Percentiles rank a stretch among this genome's conserved stretches.
Evolutionary conservation across 2,888 invertebrate genomes (phyloP).

Genomic region (Netelia virgata): DNA sequence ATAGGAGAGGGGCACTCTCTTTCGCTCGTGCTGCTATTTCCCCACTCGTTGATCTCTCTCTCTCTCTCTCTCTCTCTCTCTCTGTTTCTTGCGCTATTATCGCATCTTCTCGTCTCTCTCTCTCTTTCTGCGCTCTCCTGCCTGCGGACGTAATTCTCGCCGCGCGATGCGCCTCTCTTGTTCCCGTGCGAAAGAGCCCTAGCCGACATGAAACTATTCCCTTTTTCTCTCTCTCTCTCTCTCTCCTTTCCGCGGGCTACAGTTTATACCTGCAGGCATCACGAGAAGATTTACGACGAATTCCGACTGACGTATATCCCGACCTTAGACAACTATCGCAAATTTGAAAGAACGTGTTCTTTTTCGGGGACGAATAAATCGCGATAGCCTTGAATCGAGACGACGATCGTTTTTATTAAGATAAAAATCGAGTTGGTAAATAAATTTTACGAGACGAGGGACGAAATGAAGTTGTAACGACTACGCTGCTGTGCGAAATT

Average conservation of each 20-base stretch:
- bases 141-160: constrained; percentile 52
- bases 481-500: constrained; percentile 40
- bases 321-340: constrained; percentile 40
- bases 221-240: constrained; percentile 12
- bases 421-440: neutral
- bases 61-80: constrained; percentile 14
- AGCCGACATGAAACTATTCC: constrained; percentile 31
- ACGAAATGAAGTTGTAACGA: too few species aligned
- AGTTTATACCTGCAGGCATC: constrained; percentile 30
- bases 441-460: neutral
- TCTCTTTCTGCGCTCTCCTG: constrained; percentile 12
- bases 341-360: constrained; percentile 22
- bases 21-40: constrained; percentile 58
- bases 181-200: constrained; percentile 23
- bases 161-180: constrained; percentile 37
- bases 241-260: neutral
- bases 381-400: neutral
- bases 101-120: constrained; percentile 35
- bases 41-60: constrained; percentile 50
- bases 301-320: constrained; percentile 32
- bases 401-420: neutral
- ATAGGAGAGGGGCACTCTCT: neutral
- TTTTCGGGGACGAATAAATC: neutral
- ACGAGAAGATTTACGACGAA: constrained; percentile 23
- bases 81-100: constrained; percentile 50